Conservation (phyloP, 2,797 vertebrate species). For the Sebastes iracundus region DNA sequence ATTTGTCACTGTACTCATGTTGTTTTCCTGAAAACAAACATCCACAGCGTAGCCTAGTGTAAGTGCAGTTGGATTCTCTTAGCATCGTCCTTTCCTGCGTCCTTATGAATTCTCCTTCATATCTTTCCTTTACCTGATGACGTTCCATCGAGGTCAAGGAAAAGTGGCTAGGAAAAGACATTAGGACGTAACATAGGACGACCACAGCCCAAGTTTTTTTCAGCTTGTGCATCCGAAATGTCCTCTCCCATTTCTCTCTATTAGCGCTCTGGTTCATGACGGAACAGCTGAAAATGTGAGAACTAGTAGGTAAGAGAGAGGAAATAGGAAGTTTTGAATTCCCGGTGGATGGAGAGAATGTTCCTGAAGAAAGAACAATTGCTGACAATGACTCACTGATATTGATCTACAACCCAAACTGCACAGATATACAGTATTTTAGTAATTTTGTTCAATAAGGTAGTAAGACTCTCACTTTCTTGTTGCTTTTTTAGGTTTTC, state of each 20-base stretch:
- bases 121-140: too few species aligned
- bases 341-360: not conserved
- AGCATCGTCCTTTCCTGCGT: too few species aligned
- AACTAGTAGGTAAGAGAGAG: not conserved
- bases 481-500: not conserved
- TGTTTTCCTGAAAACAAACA: too few species aligned
- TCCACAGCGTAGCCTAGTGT: too few species aligned
- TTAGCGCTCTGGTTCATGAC: not conserved
- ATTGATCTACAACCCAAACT: not conserved
- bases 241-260: not conserved
- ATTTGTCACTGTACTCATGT: too few species aligned
- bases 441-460: not conserved
- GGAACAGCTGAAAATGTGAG: not conserved
- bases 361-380: not conserved
- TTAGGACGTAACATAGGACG: too few species aligned
- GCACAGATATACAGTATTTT: not conserved
- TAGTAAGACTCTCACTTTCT: not conserved
- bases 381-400: not conserved
- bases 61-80: too few species aligned
- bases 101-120: too few species aligned
- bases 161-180: too few species aligned
- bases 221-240: not conserved
- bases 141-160: too few species aligned
- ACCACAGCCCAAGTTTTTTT: not conserved
- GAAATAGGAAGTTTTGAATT: not conserved